Conservation (phyloP, 2,888 invertebrate genomes). For the Tetrapedia diversipes region DNA sequence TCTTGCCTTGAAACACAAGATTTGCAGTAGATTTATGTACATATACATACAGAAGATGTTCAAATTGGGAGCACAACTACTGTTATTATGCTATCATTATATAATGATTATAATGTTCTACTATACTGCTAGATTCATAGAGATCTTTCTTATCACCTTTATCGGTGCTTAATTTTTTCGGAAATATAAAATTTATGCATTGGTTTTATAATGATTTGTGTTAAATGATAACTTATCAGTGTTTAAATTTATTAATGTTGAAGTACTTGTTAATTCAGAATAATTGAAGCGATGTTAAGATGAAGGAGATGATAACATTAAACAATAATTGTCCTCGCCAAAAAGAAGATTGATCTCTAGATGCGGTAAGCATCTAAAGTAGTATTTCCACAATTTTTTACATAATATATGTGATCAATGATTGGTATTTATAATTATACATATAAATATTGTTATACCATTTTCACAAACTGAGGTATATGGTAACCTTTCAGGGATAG, state of each 20-base stretch:
- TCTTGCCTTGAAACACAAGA: constrained; percentile 42
- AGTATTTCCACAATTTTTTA: constrained; percentile 43
- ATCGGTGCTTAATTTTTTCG: not conserved
- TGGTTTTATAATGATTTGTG: not conserved
- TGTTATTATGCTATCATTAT: constrained; percentile 63
- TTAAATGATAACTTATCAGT: not conserved
- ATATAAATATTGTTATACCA: constrained; percentile 57
- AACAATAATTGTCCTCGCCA: constrained; percentile 60
- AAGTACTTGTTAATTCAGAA: constrained; percentile 4
- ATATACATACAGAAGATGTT: constrained; percentile 75
- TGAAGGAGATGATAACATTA: constrained; percentile 45
- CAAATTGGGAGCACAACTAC: constrained; percentile 64
- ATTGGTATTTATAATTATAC: constrained; percentile 49
- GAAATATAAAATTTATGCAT: constrained; percentile 17
- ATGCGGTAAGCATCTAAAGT: constrained; percentile 33
- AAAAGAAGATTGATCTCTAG: constrained; percentile 39
- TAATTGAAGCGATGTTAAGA: not conserved
- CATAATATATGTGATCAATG: constrained; percentile 47
- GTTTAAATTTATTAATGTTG: not conserved
- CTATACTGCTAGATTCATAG: constrained; percentile 57
- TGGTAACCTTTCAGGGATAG: constrained; percentile 67
- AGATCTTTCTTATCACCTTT: constrained; percentile 21
- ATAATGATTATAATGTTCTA: constrained; percentile 48
- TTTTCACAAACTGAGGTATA: constrained; percentile 68
- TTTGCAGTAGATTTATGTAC: constrained; percentile 74